Evolutionary conservation across 2,113 vertebrate genomes (phyloP).

Genomic region (Poeciliopsis retropinna): DNA sequence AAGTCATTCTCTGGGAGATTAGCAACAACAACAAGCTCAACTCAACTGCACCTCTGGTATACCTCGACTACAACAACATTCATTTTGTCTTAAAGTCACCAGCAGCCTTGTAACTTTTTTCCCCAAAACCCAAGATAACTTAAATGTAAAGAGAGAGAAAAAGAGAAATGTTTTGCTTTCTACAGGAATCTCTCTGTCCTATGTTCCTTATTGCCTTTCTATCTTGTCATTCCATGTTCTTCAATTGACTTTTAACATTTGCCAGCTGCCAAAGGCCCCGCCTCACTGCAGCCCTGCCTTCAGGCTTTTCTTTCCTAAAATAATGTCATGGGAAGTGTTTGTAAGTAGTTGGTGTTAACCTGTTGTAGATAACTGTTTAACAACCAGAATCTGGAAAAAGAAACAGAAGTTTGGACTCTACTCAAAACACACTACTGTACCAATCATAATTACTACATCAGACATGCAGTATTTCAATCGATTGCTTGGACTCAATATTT

Average conservation of each 20-base stretch:
- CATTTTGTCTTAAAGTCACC: slow-evolving; percentile 82
- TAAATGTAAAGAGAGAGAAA: slow-evolving; percentile 44
- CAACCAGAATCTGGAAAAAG: too few species aligned
- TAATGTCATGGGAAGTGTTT: too few species aligned
- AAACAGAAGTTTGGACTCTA: too few species aligned
- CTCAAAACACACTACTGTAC: too few species aligned
- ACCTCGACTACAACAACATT: slow-evolving; percentile 58
- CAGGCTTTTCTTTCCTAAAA: too few species aligned
- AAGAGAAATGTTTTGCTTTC: slow-evolving; percentile 35
- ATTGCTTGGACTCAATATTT: too few species aligned
- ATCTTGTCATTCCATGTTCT: slow-evolving; percentile 60
- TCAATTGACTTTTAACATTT: slow-evolving; percentile 44
- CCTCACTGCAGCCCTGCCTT: slow-evolving; percentile 32
- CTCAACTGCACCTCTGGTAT: slow-evolving; percentile 56
- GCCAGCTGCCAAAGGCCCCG: slow-evolving; percentile 29
- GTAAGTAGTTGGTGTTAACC: too few species aligned
- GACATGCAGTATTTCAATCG: too few species aligned
- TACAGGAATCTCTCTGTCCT: slow-evolving; percentile 6
- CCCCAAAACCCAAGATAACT: slow-evolving; percentile 62
- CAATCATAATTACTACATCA: too few species aligned
- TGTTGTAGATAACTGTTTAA: too few species aligned
- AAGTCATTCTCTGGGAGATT: slow-evolving; percentile 65
- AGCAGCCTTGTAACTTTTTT: slow-evolving; percentile 77
- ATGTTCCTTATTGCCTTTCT: slow-evolving; percentile 44
- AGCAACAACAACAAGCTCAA: slow-evolving; percentile 49